Percentiles rank a stretch among this genome's conserved stretches.
These are phyloP conservation scores for Eristalinus aeneus DNA, from an alignment of 2,888 invertebrate species.

Conservation along the genomic window DNA sequence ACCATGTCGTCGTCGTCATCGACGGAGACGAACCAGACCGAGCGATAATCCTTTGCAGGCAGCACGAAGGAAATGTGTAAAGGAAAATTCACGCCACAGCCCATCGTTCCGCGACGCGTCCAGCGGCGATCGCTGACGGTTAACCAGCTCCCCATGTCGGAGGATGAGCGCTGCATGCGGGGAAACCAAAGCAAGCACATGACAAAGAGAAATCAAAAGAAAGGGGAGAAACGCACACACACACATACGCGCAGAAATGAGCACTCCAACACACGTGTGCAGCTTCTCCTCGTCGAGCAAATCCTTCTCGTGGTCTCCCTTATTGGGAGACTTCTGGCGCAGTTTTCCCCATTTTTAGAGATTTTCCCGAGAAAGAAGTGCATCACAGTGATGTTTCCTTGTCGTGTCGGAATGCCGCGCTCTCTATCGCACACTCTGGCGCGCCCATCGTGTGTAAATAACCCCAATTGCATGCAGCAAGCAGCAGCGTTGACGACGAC, in stretches of 20 bases:
- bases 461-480: slow-evolving; percentile 65
- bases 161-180: not conserved
- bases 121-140: not conserved
- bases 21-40: not conserved
- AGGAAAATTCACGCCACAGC: slow-evolving; percentile 47
- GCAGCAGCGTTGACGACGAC: slow-evolving; percentile 10
- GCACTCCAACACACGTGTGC: not conserved
- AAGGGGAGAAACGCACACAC: slow-evolving; percentile 51
- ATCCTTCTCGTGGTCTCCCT: slow-evolving; percentile 61
- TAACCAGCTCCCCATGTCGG: slow-evolving; percentile 3
- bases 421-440: slow-evolving; percentile 10
- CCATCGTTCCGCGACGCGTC: slow-evolving; percentile 20
- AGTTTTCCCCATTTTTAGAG: slow-evolving; percentile 56
- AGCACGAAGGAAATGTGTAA: slow-evolving; percentile 48
- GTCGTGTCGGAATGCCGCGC: slow-evolving; percentile 57
- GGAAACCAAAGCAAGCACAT: slow-evolving; percentile 50
- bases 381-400: slow-evolving; percentile 53
- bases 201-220: slow-evolving; percentile 37
- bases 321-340: slow-evolving; percentile 35
- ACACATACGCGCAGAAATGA: not conserved
- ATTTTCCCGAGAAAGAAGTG: slow-evolving; percentile 63
- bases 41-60: slow-evolving; percentile 52
- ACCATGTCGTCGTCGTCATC: not conserved
- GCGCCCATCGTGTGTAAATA: slow-evolving; percentile 60
- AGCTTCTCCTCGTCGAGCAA: slow-evolving; percentile 21